These are phyloP conservation scores for Perca fluviatilis DNA, from an alignment of 2,113 vertebrate species.

Conservation along the genomic window DNA sequence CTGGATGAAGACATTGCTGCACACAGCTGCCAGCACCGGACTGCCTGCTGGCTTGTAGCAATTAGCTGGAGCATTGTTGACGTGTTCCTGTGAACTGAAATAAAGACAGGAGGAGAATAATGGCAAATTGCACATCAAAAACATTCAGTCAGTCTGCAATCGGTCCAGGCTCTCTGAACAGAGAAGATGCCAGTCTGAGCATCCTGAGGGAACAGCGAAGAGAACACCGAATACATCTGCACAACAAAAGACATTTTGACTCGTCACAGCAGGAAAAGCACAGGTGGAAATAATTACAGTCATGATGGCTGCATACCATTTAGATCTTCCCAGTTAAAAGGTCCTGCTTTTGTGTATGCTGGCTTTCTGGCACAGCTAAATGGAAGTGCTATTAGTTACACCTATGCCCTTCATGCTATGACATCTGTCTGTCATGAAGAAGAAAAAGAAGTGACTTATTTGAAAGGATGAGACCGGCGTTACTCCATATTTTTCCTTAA, in stretches of 20 bases:
- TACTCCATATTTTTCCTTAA: neutral
- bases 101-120: conserved; percentile 37
- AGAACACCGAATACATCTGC: conserved; percentile 25
- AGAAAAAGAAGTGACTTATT: too few species aligned
- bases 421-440: neutral
- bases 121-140: conserved; percentile 47
- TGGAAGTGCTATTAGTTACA: neutral
- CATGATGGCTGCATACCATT: neutral
- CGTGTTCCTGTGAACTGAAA: conserved; percentile 32
- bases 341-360: neutral
- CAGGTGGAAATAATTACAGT: conserved; percentile 1
- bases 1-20: conserved; percentile 8
- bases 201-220: neutral
- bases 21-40: conserved; percentile 2
- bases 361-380: neutral
- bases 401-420: neutral
- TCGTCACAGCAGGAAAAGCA: neutral
- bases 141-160: neutral
- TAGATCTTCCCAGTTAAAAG: neutral
- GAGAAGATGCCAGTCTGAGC: neutral
- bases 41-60: conserved; percentile 33
- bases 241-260: conserved; percentile 9
- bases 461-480: neutral
- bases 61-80: conserved; percentile 49
- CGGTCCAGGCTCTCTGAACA: conserved; percentile 31